Evolutionary conservation across 2,113 vertebrate genomes (phyloP).

Genomic region (Tricholaema leucomelas): DNA sequence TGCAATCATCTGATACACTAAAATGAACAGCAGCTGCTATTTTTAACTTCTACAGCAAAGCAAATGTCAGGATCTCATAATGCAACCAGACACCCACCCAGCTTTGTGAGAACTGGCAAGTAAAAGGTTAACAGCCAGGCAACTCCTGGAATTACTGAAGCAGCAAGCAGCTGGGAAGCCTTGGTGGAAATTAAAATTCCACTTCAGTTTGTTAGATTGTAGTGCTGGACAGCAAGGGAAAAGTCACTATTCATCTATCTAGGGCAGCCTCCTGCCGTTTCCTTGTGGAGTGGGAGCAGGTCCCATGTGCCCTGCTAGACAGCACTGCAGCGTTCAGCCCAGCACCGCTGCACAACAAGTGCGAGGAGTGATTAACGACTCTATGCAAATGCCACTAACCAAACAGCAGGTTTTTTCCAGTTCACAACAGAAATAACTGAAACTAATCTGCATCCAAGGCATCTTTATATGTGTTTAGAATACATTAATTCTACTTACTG

Average conservation of each 20-base stretch:
- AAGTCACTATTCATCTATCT: constrained; percentile 15
- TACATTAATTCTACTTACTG: neutral
- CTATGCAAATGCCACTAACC: neutral
- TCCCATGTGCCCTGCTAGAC: neutral
- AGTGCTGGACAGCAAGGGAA: neutral
- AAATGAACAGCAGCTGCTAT: constrained; percentile 45
- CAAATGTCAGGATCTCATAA: constrained; percentile 3
- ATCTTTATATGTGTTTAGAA: neutral
- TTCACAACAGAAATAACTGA: neutral
- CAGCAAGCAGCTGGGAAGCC: neutral
- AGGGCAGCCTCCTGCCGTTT: constrained; percentile 1
- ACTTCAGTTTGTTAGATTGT: neutral
- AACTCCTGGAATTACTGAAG: neutral
- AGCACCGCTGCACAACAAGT: neutral
- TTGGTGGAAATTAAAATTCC: neutral
- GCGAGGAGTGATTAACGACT: neutral
- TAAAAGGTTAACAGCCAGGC: neutral
- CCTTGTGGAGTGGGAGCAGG: neutral
- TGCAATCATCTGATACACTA: neutral
- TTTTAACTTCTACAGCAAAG: constrained; percentile 28
- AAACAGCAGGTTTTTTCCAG: neutral
- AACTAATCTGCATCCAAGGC: neutral
- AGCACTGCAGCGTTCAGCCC: neutral
- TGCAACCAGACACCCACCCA: neutral
- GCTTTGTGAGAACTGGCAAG: neutral